Percentiles rank a stretch among this genome's conserved stretches.
phyloP scores from a whole-genome alignment of 2,113 vertebrate genomes.

The Podiceps cristatus region DNA sequence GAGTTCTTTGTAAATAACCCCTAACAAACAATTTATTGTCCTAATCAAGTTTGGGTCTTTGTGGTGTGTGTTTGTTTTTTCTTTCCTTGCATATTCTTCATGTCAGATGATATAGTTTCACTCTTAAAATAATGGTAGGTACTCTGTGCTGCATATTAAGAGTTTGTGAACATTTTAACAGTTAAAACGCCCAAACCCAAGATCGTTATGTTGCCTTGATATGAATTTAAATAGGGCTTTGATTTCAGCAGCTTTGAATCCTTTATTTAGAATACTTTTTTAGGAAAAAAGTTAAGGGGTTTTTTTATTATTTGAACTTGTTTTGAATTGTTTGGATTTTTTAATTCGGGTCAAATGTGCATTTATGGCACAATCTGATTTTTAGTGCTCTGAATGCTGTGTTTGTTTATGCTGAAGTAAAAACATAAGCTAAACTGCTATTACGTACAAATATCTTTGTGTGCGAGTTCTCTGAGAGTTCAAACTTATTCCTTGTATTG shows the following conservation, averaged over 20 bases:
- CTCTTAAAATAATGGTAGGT: not conserved
- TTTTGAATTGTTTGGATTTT: not conserved
- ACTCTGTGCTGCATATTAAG: not conserved
- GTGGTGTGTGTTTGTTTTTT: too few relatives aligned
- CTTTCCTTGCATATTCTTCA: not conserved
- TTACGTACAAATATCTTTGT: slow-evolving; percentile 33
- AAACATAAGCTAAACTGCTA: slow-evolving; percentile 6
- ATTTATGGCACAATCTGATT: not conserved
- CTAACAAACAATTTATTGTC: not conserved
- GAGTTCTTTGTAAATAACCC: not conserved
- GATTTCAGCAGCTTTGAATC: not conserved
- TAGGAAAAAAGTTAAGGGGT: not conserved
- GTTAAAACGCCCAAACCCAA: not conserved
- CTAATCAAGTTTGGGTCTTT: not conserved
- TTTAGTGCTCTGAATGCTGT: not conserved
- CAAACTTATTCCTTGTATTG: slow-evolving; percentile 74
- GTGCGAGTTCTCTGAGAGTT: not conserved
- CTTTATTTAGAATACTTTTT: not conserved
- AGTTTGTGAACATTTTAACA: not conserved
- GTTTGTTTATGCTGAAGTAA: slow-evolving; percentile 19
- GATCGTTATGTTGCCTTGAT: not conserved
- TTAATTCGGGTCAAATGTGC: not conserved
- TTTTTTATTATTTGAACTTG: not conserved
- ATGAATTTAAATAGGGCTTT: not conserved
- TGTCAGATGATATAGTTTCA: not conserved